These are phyloP conservation scores for Amazona guildingii DNA, from an alignment of 2,113 vertebrate species.

Conservation along the genomic window DNA sequence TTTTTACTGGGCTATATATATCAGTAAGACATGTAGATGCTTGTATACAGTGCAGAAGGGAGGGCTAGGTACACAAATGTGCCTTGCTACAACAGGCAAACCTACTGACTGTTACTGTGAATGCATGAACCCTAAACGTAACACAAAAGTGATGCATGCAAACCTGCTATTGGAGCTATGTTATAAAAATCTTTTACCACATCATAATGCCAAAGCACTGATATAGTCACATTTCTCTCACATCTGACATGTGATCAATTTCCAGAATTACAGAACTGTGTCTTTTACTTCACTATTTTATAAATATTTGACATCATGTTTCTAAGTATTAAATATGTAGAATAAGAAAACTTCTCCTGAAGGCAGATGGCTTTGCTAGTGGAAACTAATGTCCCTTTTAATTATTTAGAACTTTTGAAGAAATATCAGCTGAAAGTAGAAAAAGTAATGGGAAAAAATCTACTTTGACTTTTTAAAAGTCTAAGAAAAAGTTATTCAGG, in stretches of 20 bases:
- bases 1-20: neutral
- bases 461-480: neutral
- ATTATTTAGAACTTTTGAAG: slow-evolving; percentile 1
- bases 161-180: neutral
- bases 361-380: neutral
- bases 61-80: neutral
- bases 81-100: neutral
- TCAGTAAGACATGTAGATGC: neutral
- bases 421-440: neutral
- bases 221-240: neutral
- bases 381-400: neutral
- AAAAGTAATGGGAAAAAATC: neutral
- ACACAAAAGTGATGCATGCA: neutral
- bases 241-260: neutral
- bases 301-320: neutral
- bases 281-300: neutral
- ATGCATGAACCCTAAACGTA: neutral
- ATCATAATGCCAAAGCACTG: neutral
- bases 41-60: neutral
- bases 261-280: neutral
- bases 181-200: neutral
- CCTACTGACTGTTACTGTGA: neutral
- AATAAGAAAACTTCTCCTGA: neutral
- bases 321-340: neutral
- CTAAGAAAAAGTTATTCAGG: neutral